A percentile compares a stretch with the other conserved stretches of the same genome.
These are phyloP conservation scores for Hydrolagus colliei DNA, from an alignment of 2,797 vertebrate species.

Conservation along the genomic window DNA sequence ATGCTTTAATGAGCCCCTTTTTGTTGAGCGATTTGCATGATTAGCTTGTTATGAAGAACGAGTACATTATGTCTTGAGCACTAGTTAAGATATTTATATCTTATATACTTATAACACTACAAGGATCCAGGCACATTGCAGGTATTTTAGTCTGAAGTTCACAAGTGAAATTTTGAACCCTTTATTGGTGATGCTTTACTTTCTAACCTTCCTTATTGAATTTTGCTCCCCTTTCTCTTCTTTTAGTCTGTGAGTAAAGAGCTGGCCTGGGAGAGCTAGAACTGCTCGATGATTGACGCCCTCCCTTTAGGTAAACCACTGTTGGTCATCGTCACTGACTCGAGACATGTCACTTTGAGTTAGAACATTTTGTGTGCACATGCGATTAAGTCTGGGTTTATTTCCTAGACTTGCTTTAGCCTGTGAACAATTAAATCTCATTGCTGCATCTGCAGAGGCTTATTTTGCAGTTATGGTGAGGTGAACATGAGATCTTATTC, in stretches of 20 bases:
- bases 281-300: constrained; percentile 49
- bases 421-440: constrained; percentile 27
- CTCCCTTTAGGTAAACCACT: constrained; percentile 59
- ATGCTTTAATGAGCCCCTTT: background rate
- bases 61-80: background rate
- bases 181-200: constrained; percentile 9
- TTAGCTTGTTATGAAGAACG: constrained; percentile 8
- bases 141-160: background rate
- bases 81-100: background rate
- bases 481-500: background rate
- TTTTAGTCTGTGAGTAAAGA: constrained; percentile 68
- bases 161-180: background rate
- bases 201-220: constrained; percentile 26
- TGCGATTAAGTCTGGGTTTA: background rate
- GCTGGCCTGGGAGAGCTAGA: constrained; percentile 69
- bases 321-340: constrained; percentile 37
- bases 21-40: background rate
- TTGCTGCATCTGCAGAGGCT: constrained; percentile 10
- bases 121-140: background rate
- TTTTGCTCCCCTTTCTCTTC: constrained; percentile 47
- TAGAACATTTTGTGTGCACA: constrained; percentile 17
- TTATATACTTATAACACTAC: background rate
- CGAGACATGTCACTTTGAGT: constrained; percentile 1
- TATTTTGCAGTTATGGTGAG: background rate
- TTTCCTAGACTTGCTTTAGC: constrained; percentile 20